phyloP scores from a whole-genome alignment of 2,113 vertebrate genomes.

The Danio rerio region GRCz12tu NC_133185.1:41435001-41435500 shows the following conservation, averaged over 20 bases:
- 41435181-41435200: not conserved
- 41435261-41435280: not conserved
- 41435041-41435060: too few species aligned
- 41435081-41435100: not conserved
- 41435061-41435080: too few species aligned
- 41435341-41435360: not conserved
- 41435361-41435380: not conserved
- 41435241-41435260: not conserved
- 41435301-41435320: not conserved
- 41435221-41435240: not conserved
- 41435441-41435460: not conserved
- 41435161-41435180: not conserved
- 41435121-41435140: constrained; percentile 6
- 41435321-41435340: not conserved
- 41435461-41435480: not conserved
- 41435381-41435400: not conserved
- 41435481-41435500: not conserved
- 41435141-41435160: constrained; percentile 25
- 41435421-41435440: not conserved
- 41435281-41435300: constrained; percentile 19
- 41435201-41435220: not conserved
- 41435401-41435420: constrained; percentile 6
- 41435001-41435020: too few species aligned
- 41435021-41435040: too few species aligned
- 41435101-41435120: not conserved